Conservation (phyloP, 2,113 vertebrate genomes). For the Podilymbus podiceps region DNA sequence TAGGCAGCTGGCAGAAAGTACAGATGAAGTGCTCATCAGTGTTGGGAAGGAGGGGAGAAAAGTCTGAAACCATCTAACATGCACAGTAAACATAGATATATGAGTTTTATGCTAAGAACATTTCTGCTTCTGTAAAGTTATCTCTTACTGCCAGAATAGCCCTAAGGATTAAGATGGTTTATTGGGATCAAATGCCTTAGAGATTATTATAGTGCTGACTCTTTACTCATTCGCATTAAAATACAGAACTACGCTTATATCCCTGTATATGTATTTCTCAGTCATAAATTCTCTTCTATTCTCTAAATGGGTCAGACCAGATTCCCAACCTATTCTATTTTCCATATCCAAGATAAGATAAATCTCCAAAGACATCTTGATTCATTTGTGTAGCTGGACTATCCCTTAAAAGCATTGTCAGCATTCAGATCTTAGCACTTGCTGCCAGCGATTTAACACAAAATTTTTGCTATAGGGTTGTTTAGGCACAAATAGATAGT, state of each 20-base stretch:
- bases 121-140: constrained; percentile 74
- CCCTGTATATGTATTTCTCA: background rate
- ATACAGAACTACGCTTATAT: constrained; percentile 56
- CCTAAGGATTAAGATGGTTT: constrained; percentile 79
- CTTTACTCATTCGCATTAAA: constrained; percentile 72
- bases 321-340: constrained; percentile 12
- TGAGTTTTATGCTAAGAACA: constrained; percentile 73
- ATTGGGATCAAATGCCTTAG: constrained; percentile 78
- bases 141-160: constrained; percentile 78
- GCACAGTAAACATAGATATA: constrained; percentile 63
- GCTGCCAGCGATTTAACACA: background rate
- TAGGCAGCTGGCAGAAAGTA: background rate
- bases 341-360: background rate
- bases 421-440: background rate
- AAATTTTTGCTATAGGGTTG: background rate
- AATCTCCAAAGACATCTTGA: background rate
- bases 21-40: background rate
- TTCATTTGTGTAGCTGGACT: background rate
- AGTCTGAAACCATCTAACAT: background rate
- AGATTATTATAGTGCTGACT: constrained; percentile 72
- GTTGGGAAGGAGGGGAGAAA: background rate
- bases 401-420: background rate
- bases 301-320: background rate
- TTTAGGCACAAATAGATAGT: background rate
- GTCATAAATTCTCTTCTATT: background rate